phyloP scores from a whole-genome alignment of 2,888 invertebrate genomes.

The Microplitis manilae region DNA sequence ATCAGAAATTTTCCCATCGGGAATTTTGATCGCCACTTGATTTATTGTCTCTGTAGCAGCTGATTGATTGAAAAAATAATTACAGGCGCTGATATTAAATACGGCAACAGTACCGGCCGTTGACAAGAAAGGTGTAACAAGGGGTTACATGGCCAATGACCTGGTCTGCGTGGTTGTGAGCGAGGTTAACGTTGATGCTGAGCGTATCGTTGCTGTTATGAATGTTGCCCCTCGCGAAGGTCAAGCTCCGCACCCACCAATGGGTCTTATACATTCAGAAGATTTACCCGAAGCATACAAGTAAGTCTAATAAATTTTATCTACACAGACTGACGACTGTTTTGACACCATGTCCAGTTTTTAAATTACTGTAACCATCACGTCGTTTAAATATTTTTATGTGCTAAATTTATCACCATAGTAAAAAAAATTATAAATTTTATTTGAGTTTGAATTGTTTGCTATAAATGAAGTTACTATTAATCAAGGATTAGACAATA shows the following conservation, averaged over 20 bases:
- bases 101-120: slow-evolving; percentile 80
- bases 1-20: too few relatives aligned
- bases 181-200: slow-evolving; percentile 88
- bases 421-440: too few relatives aligned
- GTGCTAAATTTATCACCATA: not conserved
- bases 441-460: too few relatives aligned
- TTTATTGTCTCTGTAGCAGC: too few relatives aligned
- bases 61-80: not conserved
- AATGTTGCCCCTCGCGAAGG: slow-evolving; percentile 83
- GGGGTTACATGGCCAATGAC: slow-evolving; percentile 86
- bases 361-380: not conserved
- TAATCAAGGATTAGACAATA: not conserved
- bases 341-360: not conserved
- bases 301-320: slow-evolving; percentile 74
- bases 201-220: slow-evolving; percentile 91
- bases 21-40: too few relatives aligned
- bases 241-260: slow-evolving; percentile 81
- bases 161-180: slow-evolving; percentile 90
- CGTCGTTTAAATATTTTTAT: slow-evolving; percentile 14
- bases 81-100: slow-evolving; percentile 69
- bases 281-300: slow-evolving; percentile 88
- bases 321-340: not conserved
- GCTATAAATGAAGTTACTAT: too few relatives aligned
- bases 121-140: slow-evolving; percentile 85
- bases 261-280: slow-evolving; percentile 87